Conservation (phyloP, 2,888 invertebrate genomes). For the Dolichomitus sp. region DNA sequence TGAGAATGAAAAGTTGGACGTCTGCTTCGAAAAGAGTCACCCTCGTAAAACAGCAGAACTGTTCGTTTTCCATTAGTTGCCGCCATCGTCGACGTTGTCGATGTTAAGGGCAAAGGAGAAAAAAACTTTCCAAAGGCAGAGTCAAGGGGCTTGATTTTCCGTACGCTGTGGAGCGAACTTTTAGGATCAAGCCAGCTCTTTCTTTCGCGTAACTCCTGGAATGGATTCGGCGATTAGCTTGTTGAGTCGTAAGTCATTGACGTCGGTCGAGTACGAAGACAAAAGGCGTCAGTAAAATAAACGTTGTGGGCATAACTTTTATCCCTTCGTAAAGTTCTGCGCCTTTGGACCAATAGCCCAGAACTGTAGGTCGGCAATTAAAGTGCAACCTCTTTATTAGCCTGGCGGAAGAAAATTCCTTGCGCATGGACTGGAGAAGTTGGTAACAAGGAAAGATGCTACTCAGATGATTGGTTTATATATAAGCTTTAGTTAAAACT, state of each 20-base stretch:
- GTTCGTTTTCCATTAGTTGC: slow-evolving; percentile 47
- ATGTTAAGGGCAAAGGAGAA: not conserved
- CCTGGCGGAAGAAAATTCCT: not conserved
- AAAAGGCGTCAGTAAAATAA: not conserved
- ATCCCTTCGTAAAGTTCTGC: too few relatives aligned
- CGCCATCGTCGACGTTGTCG: slow-evolving; percentile 16
- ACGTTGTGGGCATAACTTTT: not conserved
- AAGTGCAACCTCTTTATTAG: not conserved
- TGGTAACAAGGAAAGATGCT: not conserved
- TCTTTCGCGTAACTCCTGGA: slow-evolving; percentile 18
- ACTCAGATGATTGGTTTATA: not conserved
- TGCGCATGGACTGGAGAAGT: not conserved
- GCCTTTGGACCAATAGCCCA: not conserved
- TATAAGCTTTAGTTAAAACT: not conserved
- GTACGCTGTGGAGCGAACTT: slow-evolving; percentile 10
- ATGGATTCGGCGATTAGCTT: slow-evolving; percentile 47
- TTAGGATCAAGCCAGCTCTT: slow-evolving; percentile 21
- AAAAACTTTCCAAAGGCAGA: slow-evolving; percentile 17
- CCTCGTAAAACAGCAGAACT: slow-evolving; percentile 46
- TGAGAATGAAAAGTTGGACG: slow-evolving; percentile 46
- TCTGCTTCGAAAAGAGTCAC: slow-evolving; percentile 50
- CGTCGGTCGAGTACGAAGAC: not conserved
- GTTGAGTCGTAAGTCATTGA: not conserved
- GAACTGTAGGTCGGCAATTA: not conserved
- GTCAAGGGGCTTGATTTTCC: slow-evolving; percentile 34